phyloP scores from a whole-genome alignment of 2,113 vertebrate species.

The Excalfactoria chinensis region DNA sequence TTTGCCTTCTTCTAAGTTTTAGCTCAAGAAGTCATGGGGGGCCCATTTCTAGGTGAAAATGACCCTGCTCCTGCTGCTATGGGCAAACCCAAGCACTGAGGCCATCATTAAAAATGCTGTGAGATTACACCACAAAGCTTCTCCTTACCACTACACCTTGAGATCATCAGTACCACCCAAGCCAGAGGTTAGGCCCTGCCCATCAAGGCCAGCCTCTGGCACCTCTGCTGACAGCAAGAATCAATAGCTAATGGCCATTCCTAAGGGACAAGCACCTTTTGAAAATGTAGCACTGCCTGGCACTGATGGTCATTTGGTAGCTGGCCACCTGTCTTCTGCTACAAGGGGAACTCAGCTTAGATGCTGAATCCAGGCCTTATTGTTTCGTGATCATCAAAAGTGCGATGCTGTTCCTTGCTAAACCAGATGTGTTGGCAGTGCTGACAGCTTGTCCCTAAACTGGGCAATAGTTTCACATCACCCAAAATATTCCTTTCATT shows the following conservation, averaged over 20 bases:
- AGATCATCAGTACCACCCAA: neutral
- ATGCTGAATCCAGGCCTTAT: neutral
- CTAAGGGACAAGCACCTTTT: neutral
- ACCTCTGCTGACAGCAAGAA: neutral
- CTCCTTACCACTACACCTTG: accelerated
- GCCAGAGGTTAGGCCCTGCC: neutral
- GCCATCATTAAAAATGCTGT: neutral
- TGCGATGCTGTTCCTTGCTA: neutral
- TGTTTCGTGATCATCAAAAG: neutral
- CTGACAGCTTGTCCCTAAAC: neutral
- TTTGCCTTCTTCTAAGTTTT: neutral
- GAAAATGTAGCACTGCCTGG: neutral
- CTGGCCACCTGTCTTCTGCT: neutral
- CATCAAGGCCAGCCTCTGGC: neutral
- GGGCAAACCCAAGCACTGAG: neutral
- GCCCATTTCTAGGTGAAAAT: neutral
- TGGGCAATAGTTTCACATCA: neutral
- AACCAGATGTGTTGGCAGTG: neutral
- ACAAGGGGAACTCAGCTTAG: neutral
- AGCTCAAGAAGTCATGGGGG: neutral
- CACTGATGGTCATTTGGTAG: neutral
- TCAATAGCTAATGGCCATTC: neutral
- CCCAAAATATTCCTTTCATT: neutral
- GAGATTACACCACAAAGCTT: neutral
- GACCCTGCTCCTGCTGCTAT: neutral